These are phyloP conservation scores for Dicaeum eximium DNA, from an alignment of 2,113 vertebrate genomes.

Conservation along the genomic window DNA sequence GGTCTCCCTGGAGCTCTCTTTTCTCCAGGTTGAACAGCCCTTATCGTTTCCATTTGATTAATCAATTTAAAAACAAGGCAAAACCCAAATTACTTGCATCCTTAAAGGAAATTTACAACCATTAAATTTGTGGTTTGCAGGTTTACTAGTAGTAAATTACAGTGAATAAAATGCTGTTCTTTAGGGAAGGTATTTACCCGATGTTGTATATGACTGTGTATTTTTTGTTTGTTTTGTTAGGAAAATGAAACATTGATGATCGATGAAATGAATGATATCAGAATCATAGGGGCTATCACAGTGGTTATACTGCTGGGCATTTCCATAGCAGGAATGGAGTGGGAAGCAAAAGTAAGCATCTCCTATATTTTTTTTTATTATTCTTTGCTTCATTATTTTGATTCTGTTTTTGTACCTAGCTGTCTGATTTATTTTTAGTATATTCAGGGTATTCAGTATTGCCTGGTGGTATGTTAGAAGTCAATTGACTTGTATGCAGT, in stretches of 20 bases:
- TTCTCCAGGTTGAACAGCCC: background rate
- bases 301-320: slow-evolving; percentile 91
- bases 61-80: background rate
- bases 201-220: background rate
- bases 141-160: background rate
- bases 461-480: background rate
- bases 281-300: slow-evolving; percentile 94
- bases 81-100: background rate
- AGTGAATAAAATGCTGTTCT: background rate
- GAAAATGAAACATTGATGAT: slow-evolving; percentile 82
- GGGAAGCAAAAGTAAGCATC: slow-evolving; percentile 93
- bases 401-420: background rate
- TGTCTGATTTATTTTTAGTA: background rate
- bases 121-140: background rate
- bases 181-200: background rate
- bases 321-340: slow-evolving; percentile 98
- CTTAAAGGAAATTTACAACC: background rate
- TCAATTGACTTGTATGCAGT: background rate
- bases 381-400: background rate
- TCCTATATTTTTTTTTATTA: background rate
- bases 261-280: slow-evolving; percentile 86
- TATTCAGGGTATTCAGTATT: background rate
- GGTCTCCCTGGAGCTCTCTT: background rate
- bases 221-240: slow-evolving; percentile 65
- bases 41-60: background rate